phyloP scores from a whole-genome alignment of 2,888 invertebrate genomes.

The Neoascia interrupta region DNA sequence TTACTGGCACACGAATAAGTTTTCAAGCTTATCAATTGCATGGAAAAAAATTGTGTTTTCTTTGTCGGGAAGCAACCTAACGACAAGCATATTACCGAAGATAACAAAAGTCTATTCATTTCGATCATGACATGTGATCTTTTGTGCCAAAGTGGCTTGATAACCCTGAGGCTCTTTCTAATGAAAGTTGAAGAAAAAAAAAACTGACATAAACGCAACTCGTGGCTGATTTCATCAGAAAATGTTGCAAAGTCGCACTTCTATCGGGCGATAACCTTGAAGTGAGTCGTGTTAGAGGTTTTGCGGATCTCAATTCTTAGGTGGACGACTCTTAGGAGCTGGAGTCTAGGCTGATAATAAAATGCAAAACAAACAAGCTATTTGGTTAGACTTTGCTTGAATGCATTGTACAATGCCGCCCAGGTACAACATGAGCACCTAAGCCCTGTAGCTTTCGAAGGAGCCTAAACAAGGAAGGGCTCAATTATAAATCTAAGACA shows the following conservation, averaged over 20 bases:
- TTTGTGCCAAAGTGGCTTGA: neutral
- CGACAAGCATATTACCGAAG: neutral
- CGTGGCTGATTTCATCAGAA: constrained; percentile 8
- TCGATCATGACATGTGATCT: constrained; percentile 6
- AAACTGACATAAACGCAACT: constrained; percentile 3
- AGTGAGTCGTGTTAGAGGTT: too few species aligned
- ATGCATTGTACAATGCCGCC: too few species aligned
- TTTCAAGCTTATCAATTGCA: constrained; percentile 10
- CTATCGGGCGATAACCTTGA: constrained; percentile 3
- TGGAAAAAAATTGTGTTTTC: too few species aligned
- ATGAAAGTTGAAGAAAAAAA: neutral
- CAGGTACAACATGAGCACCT: too few species aligned
- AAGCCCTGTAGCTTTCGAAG: too few species aligned
- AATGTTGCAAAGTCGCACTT: constrained; percentile 2
- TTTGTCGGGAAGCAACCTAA: neutral
- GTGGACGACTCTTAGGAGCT: too few species aligned
- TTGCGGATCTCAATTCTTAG: too few species aligned
- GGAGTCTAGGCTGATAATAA: too few species aligned
- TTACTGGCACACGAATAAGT: constrained; percentile 43
- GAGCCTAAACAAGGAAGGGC: too few species aligned
- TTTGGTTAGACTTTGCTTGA: too few species aligned
- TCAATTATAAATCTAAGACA: too few species aligned
- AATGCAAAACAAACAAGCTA: too few species aligned
- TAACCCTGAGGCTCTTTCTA: constrained; percentile 3
- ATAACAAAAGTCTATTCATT: constrained; percentile 28